Percentiles rank a stretch among this genome's conserved stretches.
Conservation (phyloP, 2,113 vertebrate genomes). For the Tretioscincus oriximinensis region DNA sequence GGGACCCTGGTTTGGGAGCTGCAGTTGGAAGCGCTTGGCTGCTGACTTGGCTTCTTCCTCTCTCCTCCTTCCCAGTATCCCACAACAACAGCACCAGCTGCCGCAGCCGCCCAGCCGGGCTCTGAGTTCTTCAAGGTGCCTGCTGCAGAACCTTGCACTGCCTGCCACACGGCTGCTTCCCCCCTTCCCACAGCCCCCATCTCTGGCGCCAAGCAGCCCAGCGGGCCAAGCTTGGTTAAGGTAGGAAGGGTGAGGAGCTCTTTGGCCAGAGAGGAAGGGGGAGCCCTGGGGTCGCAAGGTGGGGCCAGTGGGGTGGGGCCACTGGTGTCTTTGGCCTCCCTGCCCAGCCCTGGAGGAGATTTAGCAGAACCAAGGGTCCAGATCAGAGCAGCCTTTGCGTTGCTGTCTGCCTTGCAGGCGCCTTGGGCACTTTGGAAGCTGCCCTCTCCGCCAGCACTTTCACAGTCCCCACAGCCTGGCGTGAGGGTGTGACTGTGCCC, state of each 20-base stretch:
- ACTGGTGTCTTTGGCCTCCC: too few species aligned
- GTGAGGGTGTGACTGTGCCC: background rate
- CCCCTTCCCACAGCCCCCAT: constrained; percentile 66
- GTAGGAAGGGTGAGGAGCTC: constrained; percentile 64
- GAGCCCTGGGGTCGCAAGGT: too few species aligned
- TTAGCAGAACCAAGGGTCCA: too few species aligned
- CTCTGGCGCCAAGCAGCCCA: constrained; percentile 76
- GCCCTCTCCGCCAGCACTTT: too few species aligned
- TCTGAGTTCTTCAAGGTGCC: constrained; percentile 85
- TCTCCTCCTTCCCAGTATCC: constrained; percentile 73
- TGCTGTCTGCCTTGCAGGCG: too few species aligned
- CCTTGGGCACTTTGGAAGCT: too few species aligned
- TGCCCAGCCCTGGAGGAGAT: too few species aligned
- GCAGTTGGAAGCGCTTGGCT: too few species aligned
- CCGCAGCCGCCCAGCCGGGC: constrained; percentile 58
- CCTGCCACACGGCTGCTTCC: constrained; percentile 60
- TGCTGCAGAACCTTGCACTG: constrained; percentile 60
- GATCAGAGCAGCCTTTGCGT: too few species aligned
- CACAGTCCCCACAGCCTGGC: too few species aligned
- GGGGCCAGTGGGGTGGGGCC: too few species aligned
- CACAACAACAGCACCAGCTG: constrained; percentile 54
- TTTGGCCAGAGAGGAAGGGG: background rate
- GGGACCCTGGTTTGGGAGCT: too few species aligned
- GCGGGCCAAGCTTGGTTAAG: constrained; percentile 86
- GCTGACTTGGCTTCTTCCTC: background rate